Evolutionary conservation across 2,113 vertebrate genomes (phyloP), one percentile per base, ranked within the genome.

Genomic region (Sylvia atricapilla): DNA sequence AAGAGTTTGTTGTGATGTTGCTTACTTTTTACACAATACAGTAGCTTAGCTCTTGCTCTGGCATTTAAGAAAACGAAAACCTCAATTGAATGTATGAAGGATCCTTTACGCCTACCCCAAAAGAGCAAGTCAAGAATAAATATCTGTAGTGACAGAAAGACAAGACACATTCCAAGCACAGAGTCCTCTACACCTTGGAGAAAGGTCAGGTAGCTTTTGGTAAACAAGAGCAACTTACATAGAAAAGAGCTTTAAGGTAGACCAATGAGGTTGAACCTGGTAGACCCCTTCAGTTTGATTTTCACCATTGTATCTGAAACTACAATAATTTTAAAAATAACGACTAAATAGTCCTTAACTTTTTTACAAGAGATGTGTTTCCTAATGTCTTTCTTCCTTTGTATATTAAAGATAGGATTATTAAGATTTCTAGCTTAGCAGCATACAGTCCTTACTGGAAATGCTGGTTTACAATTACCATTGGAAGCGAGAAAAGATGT

Each of bases 201-300:
- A 95, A 96, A 95, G 89, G 83, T 94, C 93, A 92, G 47, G 56
- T 35, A 84, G 68, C 23, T 76, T 90, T 62, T 39, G n/a, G 75
- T 90, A 88, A 95, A 92, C 52, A 92, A 83, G 52, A 87, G 44
- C 4, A 78, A 86, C 81, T 88, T 74, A 17, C 33, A 85, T 50
- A 77, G 63, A 50, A 95, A 86, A 90, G 63, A 89, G 60, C 83
- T 94, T 75, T 24, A n/a, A 93, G 85, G 75, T 35, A 96, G 74
- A 90, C 37, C 87, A 80, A 80, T 35, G 35, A 79, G 31, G 37
- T 28, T 91, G 87, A 91, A 91, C 27, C 50, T 41, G 43, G 41
- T 10, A 93, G 75, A 92, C 55, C 37, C 16, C 46, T 91, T 92
- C 68, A 67, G 68, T 77, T 52, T 90, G 73, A 90, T 90, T 93